Evolutionary conservation across 1,140 invertebrate genomes (phyloP).

Genomic region (Agrilus planipennis): DNA sequence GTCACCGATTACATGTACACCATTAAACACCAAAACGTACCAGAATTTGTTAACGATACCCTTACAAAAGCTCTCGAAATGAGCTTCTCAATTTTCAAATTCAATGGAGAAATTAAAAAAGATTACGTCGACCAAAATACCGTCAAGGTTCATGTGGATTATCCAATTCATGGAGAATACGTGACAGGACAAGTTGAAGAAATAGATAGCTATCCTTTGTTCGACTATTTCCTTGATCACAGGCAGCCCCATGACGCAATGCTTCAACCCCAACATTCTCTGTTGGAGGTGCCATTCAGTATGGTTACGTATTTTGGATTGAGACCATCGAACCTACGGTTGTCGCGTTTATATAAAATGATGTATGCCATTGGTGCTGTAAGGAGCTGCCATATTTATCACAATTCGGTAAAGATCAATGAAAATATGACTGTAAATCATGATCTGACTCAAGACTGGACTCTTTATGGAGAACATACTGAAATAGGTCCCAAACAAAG

Average conservation of each 20-base stretch:
- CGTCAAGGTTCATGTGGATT: too few relatives aligned
- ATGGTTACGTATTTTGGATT: conserved; percentile 6
- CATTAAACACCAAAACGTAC: too few relatives aligned
- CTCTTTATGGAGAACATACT: conserved; percentile 12
- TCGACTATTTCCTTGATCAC: too few relatives aligned
- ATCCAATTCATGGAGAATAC: too few relatives aligned
- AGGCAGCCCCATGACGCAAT: too few relatives aligned
- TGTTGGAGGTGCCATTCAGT: conserved; percentile 9
- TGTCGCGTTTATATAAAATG: conserved; percentile 5
- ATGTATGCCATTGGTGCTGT: conserved; percentile 9
- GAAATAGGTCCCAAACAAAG: conserved; percentile 10
- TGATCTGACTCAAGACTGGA: conserved; percentile 13
- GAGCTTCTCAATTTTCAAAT: too few relatives aligned
- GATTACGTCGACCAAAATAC: too few relatives aligned
- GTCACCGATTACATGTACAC: too few relatives aligned
- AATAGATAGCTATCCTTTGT: too few relatives aligned
- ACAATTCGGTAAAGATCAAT: background rate
- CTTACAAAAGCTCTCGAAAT: background rate
- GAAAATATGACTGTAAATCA: background rate
- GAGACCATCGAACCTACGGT: conserved; percentile 7
- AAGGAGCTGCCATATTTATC: conserved; percentile 10
- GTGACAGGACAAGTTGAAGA: too few relatives aligned
- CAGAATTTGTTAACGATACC: background rate
- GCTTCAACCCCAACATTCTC: background rate
- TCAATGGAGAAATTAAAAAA: too few relatives aligned